Evolutionary conservation across 2,113 vertebrate species (phyloP), one percentile per base, ranked within the genome.

Genomic region (Arothron firmamentum): DNA sequence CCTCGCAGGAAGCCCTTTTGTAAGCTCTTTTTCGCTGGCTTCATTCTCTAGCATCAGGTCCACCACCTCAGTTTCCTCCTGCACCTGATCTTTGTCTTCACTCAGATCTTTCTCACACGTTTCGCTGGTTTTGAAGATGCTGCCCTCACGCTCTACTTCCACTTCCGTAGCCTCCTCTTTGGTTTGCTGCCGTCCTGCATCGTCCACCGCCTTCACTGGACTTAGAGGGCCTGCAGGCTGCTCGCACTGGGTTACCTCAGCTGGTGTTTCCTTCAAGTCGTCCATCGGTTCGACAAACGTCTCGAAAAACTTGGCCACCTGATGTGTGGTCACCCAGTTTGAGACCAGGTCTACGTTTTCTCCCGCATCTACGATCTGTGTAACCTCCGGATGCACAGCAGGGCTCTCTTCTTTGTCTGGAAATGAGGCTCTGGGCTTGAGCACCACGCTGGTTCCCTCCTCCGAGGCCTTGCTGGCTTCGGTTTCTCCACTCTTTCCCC

Each of bases 321-420:
- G 89, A 74, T 92, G 90, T 53, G 70, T 20, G 38, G 66, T 85
- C 2, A 92, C 74, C 90, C 90, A 92, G 79, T 86, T 90, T 6
- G 73, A 82, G 43, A 92, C 90, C 0, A 91, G 60, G 65, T 90
- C 86, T 0, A 69, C 56, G 19, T 59, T 87, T 72, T 81, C 72
- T 20, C 62, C 70, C 56, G 9, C 56, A 0, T 43, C 69, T 8
- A 82, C 45, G 16, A 28, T 59, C 7, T 83, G 28, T 21, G 78
- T 77, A 47, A 59, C 65, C 34, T 62, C 71, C 34, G 65, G 38
- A 1, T 3, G 23, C 2, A 4, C n/a, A 0, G 31, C 21, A 0
- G 2, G 4, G 1, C 54, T 48, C 46, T 73, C 62, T n/a, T 54
- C 65, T n/a, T 2, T 55, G 45, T 47, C 65, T 13, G 21, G 60